Percentiles rank a stretch among this genome's conserved stretches.
These are phyloP conservation scores for Scaptomyza tumidula DNA, from an alignment of 2,888 invertebrate species.

Conservation along the genomic window DNA sequence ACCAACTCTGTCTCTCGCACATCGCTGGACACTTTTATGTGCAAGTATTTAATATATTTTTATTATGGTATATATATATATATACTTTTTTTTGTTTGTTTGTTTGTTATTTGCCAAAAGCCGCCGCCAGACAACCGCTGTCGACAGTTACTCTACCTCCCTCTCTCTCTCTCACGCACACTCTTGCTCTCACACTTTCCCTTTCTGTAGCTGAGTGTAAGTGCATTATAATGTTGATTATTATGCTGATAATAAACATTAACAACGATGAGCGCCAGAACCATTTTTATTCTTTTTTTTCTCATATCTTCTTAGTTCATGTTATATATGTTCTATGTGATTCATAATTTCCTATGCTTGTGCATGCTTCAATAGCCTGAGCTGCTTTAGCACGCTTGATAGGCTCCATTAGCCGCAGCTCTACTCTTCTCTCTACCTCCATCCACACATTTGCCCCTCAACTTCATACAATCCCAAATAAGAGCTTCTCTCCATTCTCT, in stretches of 20 bases:
- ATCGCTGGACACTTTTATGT: slow-evolving; percentile 16
- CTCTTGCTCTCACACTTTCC: neutral
- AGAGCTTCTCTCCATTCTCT: slow-evolving; percentile 5
- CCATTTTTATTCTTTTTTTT: slow-evolving; percentile 1
- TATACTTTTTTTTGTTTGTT: slow-evolving; percentile 1
- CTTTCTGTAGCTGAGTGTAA: slow-evolving; percentile 17
- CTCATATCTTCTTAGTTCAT: slow-evolving; percentile 32
- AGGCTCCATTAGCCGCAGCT: slow-evolving; percentile 50
- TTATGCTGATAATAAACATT: slow-evolving; percentile 72
- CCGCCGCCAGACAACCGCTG: slow-evolving; percentile 22
- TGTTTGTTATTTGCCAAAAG: slow-evolving; percentile 11
- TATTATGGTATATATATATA: too few species aligned
- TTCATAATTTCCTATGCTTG: slow-evolving; percentile 53
- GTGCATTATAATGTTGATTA: slow-evolving; percentile 77
- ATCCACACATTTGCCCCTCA: neutral
- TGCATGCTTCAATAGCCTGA: slow-evolving; percentile 67
- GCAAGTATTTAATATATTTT: neutral
- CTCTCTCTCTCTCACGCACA: neutral
- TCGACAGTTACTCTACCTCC: slow-evolving; percentile 1
- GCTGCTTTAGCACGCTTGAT: slow-evolving; percentile 69
- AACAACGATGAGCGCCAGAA: slow-evolving; percentile 49
- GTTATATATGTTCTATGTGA: slow-evolving; percentile 44
- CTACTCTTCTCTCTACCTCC: neutral
- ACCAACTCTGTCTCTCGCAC: slow-evolving; percentile 16
- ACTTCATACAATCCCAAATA: slow-evolving; percentile 3